A percentile compares a stretch with the other conserved stretches of the same genome.
Conservation (phyloP, 2,797 vertebrate species). For the Sphenodon punctatus region DNA sequence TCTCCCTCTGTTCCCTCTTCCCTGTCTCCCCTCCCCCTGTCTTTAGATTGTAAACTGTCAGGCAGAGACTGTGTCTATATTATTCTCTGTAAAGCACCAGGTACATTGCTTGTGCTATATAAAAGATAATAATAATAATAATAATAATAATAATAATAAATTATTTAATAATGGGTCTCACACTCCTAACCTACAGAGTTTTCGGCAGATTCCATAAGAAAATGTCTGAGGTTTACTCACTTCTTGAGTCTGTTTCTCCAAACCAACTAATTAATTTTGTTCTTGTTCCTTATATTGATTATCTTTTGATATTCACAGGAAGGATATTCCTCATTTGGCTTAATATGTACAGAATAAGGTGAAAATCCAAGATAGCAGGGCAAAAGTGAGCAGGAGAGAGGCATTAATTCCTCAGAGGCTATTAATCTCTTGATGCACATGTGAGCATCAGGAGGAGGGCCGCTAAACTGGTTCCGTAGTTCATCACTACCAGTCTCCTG, state of each 20-base stretch:
- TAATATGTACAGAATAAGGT: background rate
- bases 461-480: conserved; percentile 13
- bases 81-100: too few relatives aligned
- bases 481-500: conserved; percentile 18
- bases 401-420: background rate
- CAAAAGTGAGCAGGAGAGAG: background rate
- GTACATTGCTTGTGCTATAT: too few relatives aligned
- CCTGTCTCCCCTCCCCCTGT: too few relatives aligned
- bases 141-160: too few relatives aligned
- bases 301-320: background rate
- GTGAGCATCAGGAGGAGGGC: background rate
- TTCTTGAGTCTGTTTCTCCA: background rate
- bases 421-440: background rate
- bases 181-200: too few relatives aligned
- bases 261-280: background rate
- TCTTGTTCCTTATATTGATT: background rate
- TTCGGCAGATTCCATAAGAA: too few relatives aligned
- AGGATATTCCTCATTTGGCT: background rate
- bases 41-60: too few relatives aligned
- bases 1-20: too few relatives aligned
- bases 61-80: too few relatives aligned
- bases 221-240: background rate
- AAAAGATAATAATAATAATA: too few relatives aligned
- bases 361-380: background rate
- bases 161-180: too few relatives aligned